phyloP scores from a whole-genome alignment of 2,797 vertebrate genomes.

The Hoplostethus mediterraneus region DNA sequence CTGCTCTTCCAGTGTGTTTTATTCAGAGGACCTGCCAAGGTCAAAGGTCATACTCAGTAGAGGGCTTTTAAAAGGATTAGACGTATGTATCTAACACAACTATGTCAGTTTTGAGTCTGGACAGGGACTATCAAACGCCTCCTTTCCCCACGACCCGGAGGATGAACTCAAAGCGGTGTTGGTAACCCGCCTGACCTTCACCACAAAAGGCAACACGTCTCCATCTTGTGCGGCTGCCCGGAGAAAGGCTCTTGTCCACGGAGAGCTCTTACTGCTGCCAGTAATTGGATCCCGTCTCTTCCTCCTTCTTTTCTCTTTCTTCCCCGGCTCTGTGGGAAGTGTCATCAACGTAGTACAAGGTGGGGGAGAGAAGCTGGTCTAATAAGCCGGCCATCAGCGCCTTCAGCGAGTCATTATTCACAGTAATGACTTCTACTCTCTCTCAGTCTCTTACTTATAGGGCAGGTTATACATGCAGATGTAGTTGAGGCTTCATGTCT shows the following conservation, averaged over 20 bases:
- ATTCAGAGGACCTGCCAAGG: not conserved
- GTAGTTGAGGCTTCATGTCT: not conserved
- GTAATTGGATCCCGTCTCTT: slow-evolving; percentile 75
- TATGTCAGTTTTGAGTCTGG: slow-evolving; percentile 67
- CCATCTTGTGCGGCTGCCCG: slow-evolving; percentile 13
- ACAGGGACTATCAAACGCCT: slow-evolving; percentile 28
- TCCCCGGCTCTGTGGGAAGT: slow-evolving; percentile 48
- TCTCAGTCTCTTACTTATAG: slow-evolving; percentile 27
- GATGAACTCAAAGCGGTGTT: slow-evolving; percentile 23
- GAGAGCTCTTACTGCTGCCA: slow-evolving; percentile 53
- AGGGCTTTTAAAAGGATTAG: slow-evolving; percentile 44
- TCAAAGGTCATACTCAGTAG: slow-evolving; percentile 25
- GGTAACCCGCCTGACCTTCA: slow-evolving; percentile 47
- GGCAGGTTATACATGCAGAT: slow-evolving; percentile 34
- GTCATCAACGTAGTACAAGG: slow-evolving; percentile 59
- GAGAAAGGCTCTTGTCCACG: slow-evolving; percentile 36
- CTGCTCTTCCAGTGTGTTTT: not conserved
- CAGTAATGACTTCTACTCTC: slow-evolving; percentile 64
- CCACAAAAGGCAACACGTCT: slow-evolving; percentile 24
- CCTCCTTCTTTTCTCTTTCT: slow-evolving; percentile 27
- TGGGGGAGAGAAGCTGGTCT: slow-evolving; percentile 53
- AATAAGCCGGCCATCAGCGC: slow-evolving; percentile 70
- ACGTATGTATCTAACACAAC: slow-evolving; percentile 54
- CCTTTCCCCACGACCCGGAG: slow-evolving; percentile 38
- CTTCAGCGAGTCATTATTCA: slow-evolving; percentile 76